Evolutionary conservation across 1,140 invertebrate genomes (phyloP).

Genomic region (Zaprionus davidi): DNA sequence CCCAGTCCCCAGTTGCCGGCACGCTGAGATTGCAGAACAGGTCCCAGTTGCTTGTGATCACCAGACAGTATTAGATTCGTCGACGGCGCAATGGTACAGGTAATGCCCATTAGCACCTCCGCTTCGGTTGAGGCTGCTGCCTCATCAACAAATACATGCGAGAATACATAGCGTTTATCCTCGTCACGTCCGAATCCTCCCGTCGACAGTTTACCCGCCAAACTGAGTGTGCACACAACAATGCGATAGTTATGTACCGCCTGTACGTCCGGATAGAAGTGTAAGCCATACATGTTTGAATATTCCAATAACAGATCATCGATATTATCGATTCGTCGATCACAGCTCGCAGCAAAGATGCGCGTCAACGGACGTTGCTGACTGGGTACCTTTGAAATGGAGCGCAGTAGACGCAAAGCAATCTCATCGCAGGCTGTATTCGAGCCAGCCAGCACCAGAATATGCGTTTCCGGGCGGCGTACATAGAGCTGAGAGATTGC

Average conservation of each 20-base stretch:
- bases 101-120: slow-evolving; percentile 89
- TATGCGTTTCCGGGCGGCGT: slow-evolving; percentile 83
- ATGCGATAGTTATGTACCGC: slow-evolving; percentile 74
- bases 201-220: slow-evolving; percentile 87
- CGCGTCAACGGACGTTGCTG: slow-evolving; percentile 71
- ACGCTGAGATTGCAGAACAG: slow-evolving; percentile 87
- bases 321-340: slow-evolving; percentile 79
- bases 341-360: slow-evolving; percentile 84
- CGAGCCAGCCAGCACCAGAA: slow-evolving; percentile 90
- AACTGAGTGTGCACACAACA: slow-evolving; percentile 65
- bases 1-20: slow-evolving; percentile 85
- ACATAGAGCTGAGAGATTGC: slow-evolving; percentile 86
- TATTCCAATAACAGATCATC: slow-evolving; percentile 73
- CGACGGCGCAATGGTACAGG: slow-evolving; percentile 77
- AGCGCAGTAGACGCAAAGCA: slow-evolving; percentile 85
- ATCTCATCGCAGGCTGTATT: slow-evolving; percentile 92
- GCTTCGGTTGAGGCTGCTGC: slow-evolving; percentile 93
- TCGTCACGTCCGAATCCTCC: slow-evolving; percentile 87
- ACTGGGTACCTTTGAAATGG: slow-evolving; percentile 70
- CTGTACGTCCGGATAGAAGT: slow-evolving; percentile 73
- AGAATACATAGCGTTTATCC: slow-evolving; percentile 85
- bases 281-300: slow-evolving; percentile 72
- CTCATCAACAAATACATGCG: slow-evolving; percentile 94
- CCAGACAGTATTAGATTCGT: slow-evolving; percentile 90
- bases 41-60: slow-evolving; percentile 93